A percentile compares a stretch with the other conserved stretches of the same genome.
phyloP scores from a whole-genome alignment of 2,888 invertebrate genomes.

The Stenodera caucasica region DNA sequence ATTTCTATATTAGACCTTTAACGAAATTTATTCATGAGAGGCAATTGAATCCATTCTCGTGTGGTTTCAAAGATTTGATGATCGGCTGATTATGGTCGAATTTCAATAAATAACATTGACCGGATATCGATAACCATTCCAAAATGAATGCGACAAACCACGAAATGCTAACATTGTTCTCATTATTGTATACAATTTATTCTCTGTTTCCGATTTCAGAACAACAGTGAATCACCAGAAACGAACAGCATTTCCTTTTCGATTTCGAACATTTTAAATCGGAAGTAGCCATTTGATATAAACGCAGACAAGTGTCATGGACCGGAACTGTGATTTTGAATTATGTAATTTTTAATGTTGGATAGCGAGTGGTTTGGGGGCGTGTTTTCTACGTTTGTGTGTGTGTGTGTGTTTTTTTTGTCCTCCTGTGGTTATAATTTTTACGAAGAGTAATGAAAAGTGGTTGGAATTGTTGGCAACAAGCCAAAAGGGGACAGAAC shows the following conservation, averaged over 20 bases:
- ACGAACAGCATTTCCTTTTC: constrained; percentile 34
- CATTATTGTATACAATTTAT: constrained; percentile 33
- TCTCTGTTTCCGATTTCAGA: constrained; percentile 25
- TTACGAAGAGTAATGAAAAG: constrained; percentile 35
- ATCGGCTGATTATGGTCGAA: constrained; percentile 1
- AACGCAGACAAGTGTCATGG: constrained; percentile 51
- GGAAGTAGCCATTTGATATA: constrained; percentile 53
- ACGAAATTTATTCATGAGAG: neutral
- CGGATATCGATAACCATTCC: constrained; percentile 36
- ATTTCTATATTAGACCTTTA: neutral
- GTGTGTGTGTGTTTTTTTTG: too few species aligned
- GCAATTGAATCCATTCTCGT: neutral
- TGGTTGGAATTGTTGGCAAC: constrained; percentile 39
- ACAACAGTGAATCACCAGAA: constrained; percentile 33
- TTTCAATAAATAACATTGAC: constrained; percentile 24
- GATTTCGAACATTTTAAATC: constrained; percentile 48
- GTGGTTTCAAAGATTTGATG: constrained; percentile 4
- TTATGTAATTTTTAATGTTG: constrained; percentile 53
- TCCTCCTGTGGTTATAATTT: constrained; percentile 35
- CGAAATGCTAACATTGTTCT: constrained; percentile 34
- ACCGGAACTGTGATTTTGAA: constrained; percentile 53
- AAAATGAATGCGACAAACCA: constrained; percentile 31
- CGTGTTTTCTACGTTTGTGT: constrained; percentile 39
- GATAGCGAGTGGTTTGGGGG: constrained; percentile 38
- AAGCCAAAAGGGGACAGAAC: constrained; percentile 35